Conservation (phyloP, 1,140 invertebrate species). For the Leptinotarsa lineolata region DNA sequence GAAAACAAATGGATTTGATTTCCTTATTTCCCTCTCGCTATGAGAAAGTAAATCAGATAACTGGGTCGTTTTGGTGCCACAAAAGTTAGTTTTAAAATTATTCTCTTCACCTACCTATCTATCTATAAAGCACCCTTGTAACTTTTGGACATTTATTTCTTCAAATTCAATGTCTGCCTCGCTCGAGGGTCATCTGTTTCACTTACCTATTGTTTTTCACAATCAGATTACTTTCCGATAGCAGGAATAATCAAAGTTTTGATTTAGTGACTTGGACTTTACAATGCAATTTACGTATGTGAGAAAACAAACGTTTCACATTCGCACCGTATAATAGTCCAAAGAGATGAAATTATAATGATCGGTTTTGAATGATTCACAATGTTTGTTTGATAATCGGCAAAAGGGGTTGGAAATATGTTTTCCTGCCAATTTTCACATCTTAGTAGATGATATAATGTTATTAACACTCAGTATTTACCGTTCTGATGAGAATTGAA, state of each 20-base stretch:
- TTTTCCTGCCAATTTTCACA: too few relatives aligned
- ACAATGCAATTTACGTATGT: background rate
- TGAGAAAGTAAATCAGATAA: background rate
- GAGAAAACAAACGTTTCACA: background rate
- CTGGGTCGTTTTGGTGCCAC: conserved; percentile 15
- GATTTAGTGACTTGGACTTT: background rate
- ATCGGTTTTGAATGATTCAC: too few relatives aligned
- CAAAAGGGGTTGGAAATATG: too few relatives aligned
- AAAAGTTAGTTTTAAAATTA: conserved; percentile 17
- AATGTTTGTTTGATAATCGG: too few relatives aligned
- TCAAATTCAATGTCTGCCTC: conserved; percentile 8
- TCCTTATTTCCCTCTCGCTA: too few relatives aligned
- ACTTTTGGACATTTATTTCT: conserved; percentile 15
- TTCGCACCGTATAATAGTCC: too few relatives aligned
- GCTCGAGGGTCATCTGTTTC: conserved; percentile 17
- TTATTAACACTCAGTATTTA: too few relatives aligned
- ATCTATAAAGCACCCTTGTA: conserved; percentile 19
- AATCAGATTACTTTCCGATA: conserved; percentile 2
- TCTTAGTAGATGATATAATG: too few relatives aligned
- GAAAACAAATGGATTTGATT: too few relatives aligned
- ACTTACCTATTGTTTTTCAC: conserved; percentile 8
- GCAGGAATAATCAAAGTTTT: conserved; percentile 17
- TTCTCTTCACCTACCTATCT: conserved; percentile 10
- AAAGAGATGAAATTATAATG: too few relatives aligned
- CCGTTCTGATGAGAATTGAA: too few relatives aligned